These are phyloP conservation scores for Zelleria hepariella DNA, from an alignment of 2,888 invertebrate genomes.

Conservation along the genomic window DNA sequence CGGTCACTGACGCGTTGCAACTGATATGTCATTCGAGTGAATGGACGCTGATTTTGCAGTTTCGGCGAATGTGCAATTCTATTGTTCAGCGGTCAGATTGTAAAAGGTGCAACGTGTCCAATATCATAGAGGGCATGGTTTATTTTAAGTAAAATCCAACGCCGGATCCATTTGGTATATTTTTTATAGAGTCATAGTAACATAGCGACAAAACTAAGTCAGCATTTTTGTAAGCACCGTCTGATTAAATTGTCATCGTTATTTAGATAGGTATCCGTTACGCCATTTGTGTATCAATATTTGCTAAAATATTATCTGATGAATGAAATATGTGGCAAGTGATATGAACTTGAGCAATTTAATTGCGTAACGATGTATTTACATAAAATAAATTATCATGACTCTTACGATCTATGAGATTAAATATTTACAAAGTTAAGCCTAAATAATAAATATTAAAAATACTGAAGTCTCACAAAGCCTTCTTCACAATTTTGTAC, in stretches of 20 bases:
- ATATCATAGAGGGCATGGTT: background rate
- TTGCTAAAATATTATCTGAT: too few relatives aligned
- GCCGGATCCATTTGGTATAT: too few relatives aligned
- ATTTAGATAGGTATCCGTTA: too few relatives aligned
- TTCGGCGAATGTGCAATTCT: slow-evolving; percentile 9
- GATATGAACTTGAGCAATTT: background rate
- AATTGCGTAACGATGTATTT: background rate
- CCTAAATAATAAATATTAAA: slow-evolving; percentile 7
- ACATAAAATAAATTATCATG: background rate
- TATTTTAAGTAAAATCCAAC: too few relatives aligned
- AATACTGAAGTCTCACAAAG: slow-evolving; percentile 22
- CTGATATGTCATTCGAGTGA: slow-evolving; percentile 15
- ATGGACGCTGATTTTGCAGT: slow-evolving; percentile 28
- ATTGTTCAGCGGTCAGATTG: background rate
- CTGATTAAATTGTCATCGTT: too few relatives aligned
- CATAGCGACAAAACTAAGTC: too few relatives aligned
- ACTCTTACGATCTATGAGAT: background rate
- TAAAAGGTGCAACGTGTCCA: background rate
- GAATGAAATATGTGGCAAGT: background rate
- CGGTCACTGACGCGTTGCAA: slow-evolving; percentile 17
- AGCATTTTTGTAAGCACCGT: too few relatives aligned
- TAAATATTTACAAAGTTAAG: slow-evolving; percentile 8
- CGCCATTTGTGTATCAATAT: too few relatives aligned
- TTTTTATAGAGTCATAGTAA: too few relatives aligned
- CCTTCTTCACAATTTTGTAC: background rate